These are phyloP conservation scores for Hippopotamyrus pictus DNA, from an alignment of 2,797 vertebrate genomes.

Conservation along the genomic window DNA sequence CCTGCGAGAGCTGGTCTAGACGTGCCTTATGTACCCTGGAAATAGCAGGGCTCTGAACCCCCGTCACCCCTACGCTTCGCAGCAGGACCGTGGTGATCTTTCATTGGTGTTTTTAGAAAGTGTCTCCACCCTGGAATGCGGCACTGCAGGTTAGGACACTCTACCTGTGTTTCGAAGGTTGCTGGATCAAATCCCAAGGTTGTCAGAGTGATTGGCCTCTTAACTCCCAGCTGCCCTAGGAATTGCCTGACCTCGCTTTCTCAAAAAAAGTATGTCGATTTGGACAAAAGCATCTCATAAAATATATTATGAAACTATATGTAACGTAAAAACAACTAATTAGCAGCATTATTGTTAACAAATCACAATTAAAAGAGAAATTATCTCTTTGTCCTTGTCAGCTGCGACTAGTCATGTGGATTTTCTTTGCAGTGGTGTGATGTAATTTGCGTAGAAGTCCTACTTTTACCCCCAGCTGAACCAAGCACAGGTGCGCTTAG, in stretches of 20 bases:
- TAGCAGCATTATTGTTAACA: neutral
- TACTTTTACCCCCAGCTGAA: neutral
- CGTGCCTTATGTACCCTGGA: neutral
- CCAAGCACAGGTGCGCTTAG: neutral
- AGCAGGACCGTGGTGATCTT: neutral
- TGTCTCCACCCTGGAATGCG: neutral
- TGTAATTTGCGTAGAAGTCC: neutral
- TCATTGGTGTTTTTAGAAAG: neutral
- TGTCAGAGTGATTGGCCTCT: neutral
- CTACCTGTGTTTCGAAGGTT: neutral
- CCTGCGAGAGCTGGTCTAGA: neutral
- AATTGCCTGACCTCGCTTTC: neutral
- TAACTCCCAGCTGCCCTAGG: neutral
- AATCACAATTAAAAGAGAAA: neutral
- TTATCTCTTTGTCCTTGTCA: neutral
- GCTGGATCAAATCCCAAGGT: neutral
- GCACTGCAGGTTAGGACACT: neutral
- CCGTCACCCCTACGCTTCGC: neutral
- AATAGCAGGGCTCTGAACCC: neutral
- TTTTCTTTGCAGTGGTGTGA: neutral
- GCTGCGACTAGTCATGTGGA: neutral
- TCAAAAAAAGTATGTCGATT: neutral
- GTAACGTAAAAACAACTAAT: neutral
- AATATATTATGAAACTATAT: neutral
- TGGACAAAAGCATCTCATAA: neutral